Base-by-base conservation (phyloP, 2,797 vertebrate species). In the Buceros bicornis region DNA sequence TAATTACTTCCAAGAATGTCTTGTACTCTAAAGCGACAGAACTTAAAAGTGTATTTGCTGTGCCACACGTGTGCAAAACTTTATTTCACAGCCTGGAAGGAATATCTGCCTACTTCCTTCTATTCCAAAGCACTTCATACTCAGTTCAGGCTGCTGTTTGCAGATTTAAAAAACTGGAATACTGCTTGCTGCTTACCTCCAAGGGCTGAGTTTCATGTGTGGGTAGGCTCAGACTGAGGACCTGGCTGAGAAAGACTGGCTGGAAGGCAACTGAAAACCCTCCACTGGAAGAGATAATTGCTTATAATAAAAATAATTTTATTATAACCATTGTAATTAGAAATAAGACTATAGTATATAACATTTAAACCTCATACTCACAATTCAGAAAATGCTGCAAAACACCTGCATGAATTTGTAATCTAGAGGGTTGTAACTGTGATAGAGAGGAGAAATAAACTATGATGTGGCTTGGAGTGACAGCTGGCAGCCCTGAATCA, bases 1-100 rank as follows among this genome's bases (percentile, higher is more conserved):
- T 93, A 95, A 95, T 93, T 97, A 82, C 37, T 91, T 88, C 60
- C 74, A 50, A 61, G 37, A 42, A 70, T 76, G 57, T 56, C 35
- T 37, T 54, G 56, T 64, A 37, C 86, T 79, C 60, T 70, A 76
- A 64, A 83, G 43, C 74, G 17, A 33, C 19, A 76, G 48, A 60
- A 16, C 8, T 88, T n/a, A 76, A 74, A 62, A 87, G 19, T 62
- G 13, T 43, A 47, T 47, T 90, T 93, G 28, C 48, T 58, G 25
- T 61, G 22, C 18, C 47, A 29, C 26, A 54, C 25, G n/a, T 35
- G 8, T 47, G 31, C 33, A 26, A 78, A 94, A 72, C 29, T 87
- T 65, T 54, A 64, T 73, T 91, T 85, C 24, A 57, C 26, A n/a
- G 65, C 42, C 35, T 56, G 11, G 25, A 83, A 90, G 35, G 25